Percentiles rank a stretch among this genome's conserved stretches.
Evolutionary conservation across 2,888 invertebrate species (phyloP).

Genomic region (Unio delphinus): DNA sequence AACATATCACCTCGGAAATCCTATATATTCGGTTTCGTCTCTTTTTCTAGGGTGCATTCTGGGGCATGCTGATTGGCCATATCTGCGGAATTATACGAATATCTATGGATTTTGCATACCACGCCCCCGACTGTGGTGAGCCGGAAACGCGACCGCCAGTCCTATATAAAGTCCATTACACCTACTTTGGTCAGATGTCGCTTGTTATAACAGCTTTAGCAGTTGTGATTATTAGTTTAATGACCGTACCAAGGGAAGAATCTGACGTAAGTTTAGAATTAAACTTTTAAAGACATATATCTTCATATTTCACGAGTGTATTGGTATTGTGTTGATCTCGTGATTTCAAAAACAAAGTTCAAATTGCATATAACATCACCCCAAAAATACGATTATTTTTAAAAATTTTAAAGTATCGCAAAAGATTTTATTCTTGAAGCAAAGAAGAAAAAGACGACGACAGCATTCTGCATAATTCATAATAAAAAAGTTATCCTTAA

Average conservation of each 20-base stretch:
- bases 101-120: constrained; percentile 71
- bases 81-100: constrained; percentile 71
- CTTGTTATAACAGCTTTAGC: constrained; percentile 52
- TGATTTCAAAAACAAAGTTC: too few relatives aligned
- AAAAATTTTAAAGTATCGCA: too few relatives aligned
- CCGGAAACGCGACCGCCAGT: constrained; percentile 68
- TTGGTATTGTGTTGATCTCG: too few relatives aligned
- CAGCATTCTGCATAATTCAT: too few relatives aligned
- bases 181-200: constrained; percentile 62
- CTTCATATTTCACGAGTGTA: too few relatives aligned
- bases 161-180: constrained; percentile 59
- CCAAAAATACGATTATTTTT: too few relatives aligned
- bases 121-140: constrained; percentile 71
- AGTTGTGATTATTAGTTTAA: constrained; percentile 54
- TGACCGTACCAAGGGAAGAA: constrained; percentile 41
- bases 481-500: too few relatives aligned
- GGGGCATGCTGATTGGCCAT: constrained; percentile 72
- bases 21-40: not conserved
- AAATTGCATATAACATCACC: too few relatives aligned
- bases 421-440: too few relatives aligned
- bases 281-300: not conserved
- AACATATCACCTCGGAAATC: too few relatives aligned
- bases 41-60: constrained; percentile 70
- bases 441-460: too few relatives aligned
- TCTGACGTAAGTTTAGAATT: constrained; percentile 38